phyloP scores from a whole-genome alignment of 2,888 invertebrate genomes.

The Lithosia quadra region DNA sequence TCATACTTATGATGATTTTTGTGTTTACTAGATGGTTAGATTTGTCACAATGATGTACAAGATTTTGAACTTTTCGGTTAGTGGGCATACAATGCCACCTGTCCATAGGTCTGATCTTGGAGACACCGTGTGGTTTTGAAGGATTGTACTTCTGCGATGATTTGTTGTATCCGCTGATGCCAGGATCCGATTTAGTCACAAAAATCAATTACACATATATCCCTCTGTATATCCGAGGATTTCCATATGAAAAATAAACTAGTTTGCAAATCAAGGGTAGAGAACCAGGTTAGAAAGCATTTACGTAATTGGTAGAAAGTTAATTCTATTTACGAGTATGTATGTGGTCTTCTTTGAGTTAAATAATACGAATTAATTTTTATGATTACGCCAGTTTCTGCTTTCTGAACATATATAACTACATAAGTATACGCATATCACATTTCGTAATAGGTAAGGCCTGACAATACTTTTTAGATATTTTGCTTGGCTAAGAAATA shows the following conservation, averaged over 20 bases:
- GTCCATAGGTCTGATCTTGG: no score
- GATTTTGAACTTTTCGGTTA: no score
- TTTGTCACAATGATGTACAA: no score
- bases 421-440: background rate
- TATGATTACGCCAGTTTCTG: conserved; percentile 12
- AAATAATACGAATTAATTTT: conserved; percentile 4
- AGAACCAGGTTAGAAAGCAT: background rate
- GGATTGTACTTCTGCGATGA: no score
- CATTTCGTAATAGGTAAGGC: background rate
- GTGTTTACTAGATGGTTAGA: no score
- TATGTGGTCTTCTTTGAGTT: background rate
- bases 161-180: no score
- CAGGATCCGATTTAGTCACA: no score
- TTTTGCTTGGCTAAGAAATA: no score
- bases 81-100: no score
- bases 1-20: no score
- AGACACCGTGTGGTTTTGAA: no score
- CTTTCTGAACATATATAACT: conserved; percentile 15
- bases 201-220: background rate
- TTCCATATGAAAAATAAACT: background rate
- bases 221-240: background rate
- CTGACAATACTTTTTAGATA: background rate
- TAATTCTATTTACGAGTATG: background rate
- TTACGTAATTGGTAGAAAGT: conserved; percentile 13
- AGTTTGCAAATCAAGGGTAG: background rate